phyloP scores from a whole-genome alignment of 2,113 vertebrate species.

The Ceyx cyanopectus region DNA sequence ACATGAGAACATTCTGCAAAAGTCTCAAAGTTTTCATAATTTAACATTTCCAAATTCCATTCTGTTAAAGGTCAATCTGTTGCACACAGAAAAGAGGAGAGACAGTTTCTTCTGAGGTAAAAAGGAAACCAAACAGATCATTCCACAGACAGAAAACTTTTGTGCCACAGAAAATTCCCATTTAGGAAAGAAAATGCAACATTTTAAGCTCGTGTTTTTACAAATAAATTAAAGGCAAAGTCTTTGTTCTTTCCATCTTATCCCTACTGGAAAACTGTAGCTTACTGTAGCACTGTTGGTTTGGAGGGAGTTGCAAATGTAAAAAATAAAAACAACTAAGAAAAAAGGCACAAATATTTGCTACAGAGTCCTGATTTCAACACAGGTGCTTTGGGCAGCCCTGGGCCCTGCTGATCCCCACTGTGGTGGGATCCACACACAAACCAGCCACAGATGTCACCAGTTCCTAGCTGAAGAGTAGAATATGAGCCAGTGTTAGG shows the following conservation, averaged over 20 bases:
- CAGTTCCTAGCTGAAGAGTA: background rate
- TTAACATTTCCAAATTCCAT: background rate
- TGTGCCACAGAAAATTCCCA: background rate
- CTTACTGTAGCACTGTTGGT: background rate
- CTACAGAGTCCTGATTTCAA: background rate
- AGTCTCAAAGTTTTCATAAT: conserved; percentile 27
- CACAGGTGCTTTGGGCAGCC: background rate
- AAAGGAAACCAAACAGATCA: background rate
- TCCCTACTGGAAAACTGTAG: background rate
- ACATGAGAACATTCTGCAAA: background rate
- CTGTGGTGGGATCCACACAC: background rate
- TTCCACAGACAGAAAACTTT: background rate
- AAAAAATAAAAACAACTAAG: background rate
- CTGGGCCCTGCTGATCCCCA: background rate
- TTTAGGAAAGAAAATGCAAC: background rate
- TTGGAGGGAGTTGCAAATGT: background rate
- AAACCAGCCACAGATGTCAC: background rate
- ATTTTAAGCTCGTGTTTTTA: background rate
- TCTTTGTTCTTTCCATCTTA: background rate
- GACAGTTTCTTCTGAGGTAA: background rate
- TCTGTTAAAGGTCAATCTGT: background rate
- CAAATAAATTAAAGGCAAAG: background rate
- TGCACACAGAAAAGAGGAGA: background rate
- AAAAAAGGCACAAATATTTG: background rate
- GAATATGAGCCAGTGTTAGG: background rate